A percentile compares a stretch with the other conserved stretches of the same genome.
These are phyloP conservation scores for Phortica okadai DNA, from an alignment of 2,888 invertebrate species.

Conservation along the genomic window DNA sequence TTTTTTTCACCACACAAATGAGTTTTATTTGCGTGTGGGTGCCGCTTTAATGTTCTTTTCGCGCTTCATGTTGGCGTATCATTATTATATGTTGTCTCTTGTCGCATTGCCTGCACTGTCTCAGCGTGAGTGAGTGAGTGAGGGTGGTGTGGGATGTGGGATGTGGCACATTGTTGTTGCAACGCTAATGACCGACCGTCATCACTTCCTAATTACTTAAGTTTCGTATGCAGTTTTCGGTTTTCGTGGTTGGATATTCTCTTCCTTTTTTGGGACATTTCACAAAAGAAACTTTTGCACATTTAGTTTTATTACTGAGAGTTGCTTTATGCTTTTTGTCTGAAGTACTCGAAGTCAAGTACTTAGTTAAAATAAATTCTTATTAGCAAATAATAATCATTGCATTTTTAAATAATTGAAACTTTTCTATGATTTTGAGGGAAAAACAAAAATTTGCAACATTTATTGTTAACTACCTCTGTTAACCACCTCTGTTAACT, in stretches of 20 bases:
- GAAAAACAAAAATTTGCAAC: no score
- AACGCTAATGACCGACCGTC: slow-evolving; percentile 70
- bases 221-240: slow-evolving; percentile 49
- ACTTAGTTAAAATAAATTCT: no score
- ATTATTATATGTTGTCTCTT: slow-evolving; percentile 19
- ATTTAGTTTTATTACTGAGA: slow-evolving; percentile 23
- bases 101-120: slow-evolving; percentile 7
- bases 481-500: no score
- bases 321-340: no score
- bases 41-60: neutral
- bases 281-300: slow-evolving; percentile 26
- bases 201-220: slow-evolving; percentile 71
- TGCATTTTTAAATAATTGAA: no score
- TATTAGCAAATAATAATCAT: no score
- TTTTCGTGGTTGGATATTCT: neutral
- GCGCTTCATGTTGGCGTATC: slow-evolving; percentile 55
- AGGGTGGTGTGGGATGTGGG: no score
- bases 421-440: no score
- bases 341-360: neutral
- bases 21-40: slow-evolving; percentile 9
- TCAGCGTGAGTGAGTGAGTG: no score
- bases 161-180: slow-evolving; percentile 30
- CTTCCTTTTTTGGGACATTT: neutral
- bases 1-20: neutral
- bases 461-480: no score